Base-by-base conservation (phyloP, 2,797 vertebrate species). In the Monodelphis domestica region DNA sequence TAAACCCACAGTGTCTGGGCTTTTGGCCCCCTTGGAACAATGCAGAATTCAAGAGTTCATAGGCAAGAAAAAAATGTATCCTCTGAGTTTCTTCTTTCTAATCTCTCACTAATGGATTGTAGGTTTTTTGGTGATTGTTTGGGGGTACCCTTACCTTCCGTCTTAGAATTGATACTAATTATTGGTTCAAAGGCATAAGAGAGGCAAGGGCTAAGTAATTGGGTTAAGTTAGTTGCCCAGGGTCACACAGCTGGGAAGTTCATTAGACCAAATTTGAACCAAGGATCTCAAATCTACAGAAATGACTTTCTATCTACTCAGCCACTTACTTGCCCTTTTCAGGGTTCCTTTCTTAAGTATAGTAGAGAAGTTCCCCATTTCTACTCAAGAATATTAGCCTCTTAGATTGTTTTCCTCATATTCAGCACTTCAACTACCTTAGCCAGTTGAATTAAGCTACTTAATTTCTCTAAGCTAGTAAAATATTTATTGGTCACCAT, bases 1-100 rank as follows among this genome's bases (percentile, higher is more conserved):
- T 30, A 87, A 94, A 95, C 87, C 89, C 87, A 17, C 92, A 94
- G 89, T 78, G 54, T 26, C 87, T 90, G 84, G n/a, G 63, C 93
- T 53, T 4, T 52, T 50, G 84, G 63, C 89, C 14, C 57, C 14
- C 89, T 15, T 59, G 33, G 10, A 90, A n/a, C 2, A 54, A 87
- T 52, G 90, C 84, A 93, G n/a, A 96, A 93, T 91, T 84, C 12
- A 94, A 54, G 84, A 70, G 6, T 78, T 88, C 52, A 53, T 28
- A 84, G 0, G 33, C 15, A 92, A 90, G 54, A 84, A n/a, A 59
- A n/a, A 88, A 53, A 52, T 88, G 0, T 59, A 30, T 28, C n/a
- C 10, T 54, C 4, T 90, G 50, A 24, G 26, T 89, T 29, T 10
- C 33, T 57, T 53, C 14, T 56, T 57, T 84, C 45, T 57, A 17